Percentiles rank a stretch among this genome's conserved stretches.
phyloP scores from a whole-genome alignment of 2,888 invertebrate genomes.

The Drosophila neonasuta region DNA sequence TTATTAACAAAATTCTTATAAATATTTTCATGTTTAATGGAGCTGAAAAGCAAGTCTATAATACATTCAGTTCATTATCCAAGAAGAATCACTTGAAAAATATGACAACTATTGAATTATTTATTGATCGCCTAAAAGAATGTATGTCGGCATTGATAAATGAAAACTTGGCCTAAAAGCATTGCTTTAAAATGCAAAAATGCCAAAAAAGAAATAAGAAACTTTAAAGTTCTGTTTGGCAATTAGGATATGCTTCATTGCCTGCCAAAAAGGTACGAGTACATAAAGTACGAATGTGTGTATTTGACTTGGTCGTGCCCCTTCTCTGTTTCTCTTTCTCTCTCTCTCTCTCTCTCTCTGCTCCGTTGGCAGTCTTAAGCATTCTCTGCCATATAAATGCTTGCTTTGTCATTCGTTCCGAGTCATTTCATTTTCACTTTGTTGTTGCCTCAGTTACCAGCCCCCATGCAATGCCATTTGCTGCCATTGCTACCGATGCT shows the following conservation, averaged over 20 bases:
- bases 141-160: background rate
- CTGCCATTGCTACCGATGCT: constrained; percentile 32
- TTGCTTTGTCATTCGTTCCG: constrained; percentile 78
- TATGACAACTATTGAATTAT: constrained; percentile 13
- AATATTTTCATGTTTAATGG: background rate
- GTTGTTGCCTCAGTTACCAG: constrained; percentile 66
- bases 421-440: constrained; percentile 79
- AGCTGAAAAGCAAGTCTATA: background rate
- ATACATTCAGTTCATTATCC: background rate
- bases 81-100: background rate
- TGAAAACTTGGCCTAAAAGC: constrained; percentile 32
- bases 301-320: constrained; percentile 37
- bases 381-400: constrained; percentile 69
- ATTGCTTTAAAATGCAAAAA: constrained; percentile 55
- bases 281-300: constrained; percentile 54
- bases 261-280: constrained; percentile 69
- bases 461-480: constrained; percentile 64
- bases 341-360: constrained; percentile 2
- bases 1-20: background rate
- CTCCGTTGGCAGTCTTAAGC: constrained; percentile 31
- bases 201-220: constrained; percentile 11
- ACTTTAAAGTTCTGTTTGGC: constrained; percentile 59
- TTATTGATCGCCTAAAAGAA: constrained; percentile 17
- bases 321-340: constrained; percentile 1
- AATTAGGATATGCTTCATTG: constrained; percentile 76